Conservation (phyloP, 1,140 invertebrate species). For the Galendromus occidentalis region DNA sequence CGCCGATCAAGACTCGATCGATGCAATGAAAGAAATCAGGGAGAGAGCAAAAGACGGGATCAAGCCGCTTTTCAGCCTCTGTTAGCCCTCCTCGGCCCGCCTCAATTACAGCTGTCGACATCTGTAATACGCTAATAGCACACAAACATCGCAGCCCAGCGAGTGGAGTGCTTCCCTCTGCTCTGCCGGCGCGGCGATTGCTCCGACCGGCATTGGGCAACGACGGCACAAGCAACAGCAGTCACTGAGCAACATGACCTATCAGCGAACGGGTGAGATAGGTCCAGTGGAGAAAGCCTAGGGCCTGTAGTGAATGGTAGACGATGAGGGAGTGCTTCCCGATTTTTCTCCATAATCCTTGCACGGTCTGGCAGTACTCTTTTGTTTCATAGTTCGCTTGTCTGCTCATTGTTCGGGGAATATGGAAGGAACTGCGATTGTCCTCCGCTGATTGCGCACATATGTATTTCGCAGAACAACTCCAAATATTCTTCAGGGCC, state of each 20-base stretch:
- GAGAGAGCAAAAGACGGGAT: neutral
- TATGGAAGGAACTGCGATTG: too few species aligned
- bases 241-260: neutral
- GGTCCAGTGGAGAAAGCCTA: neutral
- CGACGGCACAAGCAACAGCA: neutral
- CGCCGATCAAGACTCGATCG: neutral
- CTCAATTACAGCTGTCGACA: neutral
- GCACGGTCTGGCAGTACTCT: too few species aligned
- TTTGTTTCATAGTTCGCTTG: too few species aligned
- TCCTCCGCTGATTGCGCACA: too few species aligned
- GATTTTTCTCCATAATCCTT: too few species aligned
- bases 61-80: neutral
- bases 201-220: neutral
- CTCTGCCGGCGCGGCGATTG: neutral
- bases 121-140: slow-evolving; percentile 8
- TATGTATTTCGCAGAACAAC: too few species aligned
- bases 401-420: too few species aligned
- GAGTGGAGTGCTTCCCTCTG: too few species aligned
- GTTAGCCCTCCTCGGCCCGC: neutral
- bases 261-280: neutral
- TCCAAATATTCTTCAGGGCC: too few species aligned
- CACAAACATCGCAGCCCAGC: too few species aligned
- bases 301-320: neutral
- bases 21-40: neutral
- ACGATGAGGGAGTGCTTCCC: too few species aligned